Base-by-base conservation (phyloP, 2,888 invertebrate genomes). In the Entomobrya multifasciata region DNA sequence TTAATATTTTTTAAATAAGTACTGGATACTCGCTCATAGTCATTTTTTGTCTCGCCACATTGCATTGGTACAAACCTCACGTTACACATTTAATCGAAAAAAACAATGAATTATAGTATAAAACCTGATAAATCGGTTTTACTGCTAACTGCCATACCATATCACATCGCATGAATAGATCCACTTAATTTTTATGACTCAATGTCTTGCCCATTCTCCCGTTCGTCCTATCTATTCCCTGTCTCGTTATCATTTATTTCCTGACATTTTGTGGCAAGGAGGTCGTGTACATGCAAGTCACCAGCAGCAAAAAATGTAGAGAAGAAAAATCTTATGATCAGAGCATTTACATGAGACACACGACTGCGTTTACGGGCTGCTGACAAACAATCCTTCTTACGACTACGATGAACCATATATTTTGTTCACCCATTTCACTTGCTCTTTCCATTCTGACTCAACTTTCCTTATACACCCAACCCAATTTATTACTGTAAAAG, bases 161-260 rank as follows among this genome's bases (percentile, higher is more conserved):
- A n/a, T n/a, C n/a, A n/a, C n/a, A n/a, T 62, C 62, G n/a, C 47
- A 79, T 57, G 41, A 57, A 86, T 74, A 79, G 78, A 86, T 86
- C 86, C 86, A 86, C 86, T 86, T 86, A 86, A 84, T 86, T 86
- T 86, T 86, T 86, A 86, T 86, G 79, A 86, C 77, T 86, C 86
- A 86, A 86, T 86, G 79, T 74, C 85, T 57, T 25, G 41, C 65
- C 74, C 49, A 70, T 72, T 44, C 82, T 3, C 25, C 62, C n/a
- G n/a, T n/a, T n/a, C n/a, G n/a, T n/a, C n/a, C n/a, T n/a, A n/a
- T n/a, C n/a, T n/a, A n/a, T n/a, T n/a, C n/a, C n/a, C 30, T 62
- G 15, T 57, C 81, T 13, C 76, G 22, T 17, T 49, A 30, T 72
- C 72, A 15, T 25, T 65, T 25, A 20, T 72, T 72, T 15, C 49